Conservation (phyloP, 2,113 vertebrate genomes). For the Zosterops japonicus region DNA sequence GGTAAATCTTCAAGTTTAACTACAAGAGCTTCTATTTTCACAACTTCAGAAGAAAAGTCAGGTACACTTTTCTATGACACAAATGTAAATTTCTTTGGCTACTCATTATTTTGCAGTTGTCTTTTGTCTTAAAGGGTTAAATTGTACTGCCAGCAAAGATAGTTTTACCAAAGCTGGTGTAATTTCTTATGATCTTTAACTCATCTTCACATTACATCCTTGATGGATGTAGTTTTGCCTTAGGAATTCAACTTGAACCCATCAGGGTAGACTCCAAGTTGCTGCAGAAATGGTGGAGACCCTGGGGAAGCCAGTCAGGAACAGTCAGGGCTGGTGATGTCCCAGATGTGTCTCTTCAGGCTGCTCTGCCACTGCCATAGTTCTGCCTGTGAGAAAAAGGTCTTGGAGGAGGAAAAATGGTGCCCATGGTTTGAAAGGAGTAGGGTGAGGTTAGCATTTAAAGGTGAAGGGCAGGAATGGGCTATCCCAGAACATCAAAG, state of each 20-base stretch:
- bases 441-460: background rate
- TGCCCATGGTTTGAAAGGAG: rapidly evolving
- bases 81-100: background rate
- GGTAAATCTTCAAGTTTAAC: background rate
- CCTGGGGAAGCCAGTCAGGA: background rate
- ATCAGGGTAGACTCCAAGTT: background rate
- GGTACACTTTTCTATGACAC: background rate
- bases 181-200: background rate
- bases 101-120: background rate
- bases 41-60: background rate
- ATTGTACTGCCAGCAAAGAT: background rate
- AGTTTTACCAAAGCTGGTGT: background rate
- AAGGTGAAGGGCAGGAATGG: background rate
- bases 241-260: background rate
- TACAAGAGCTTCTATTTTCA: background rate
- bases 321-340: background rate
- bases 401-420: background rate
- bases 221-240: background rate
- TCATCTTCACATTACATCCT: background rate
- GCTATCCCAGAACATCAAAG: background rate
- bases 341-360: background rate
- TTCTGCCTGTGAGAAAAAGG: background rate
- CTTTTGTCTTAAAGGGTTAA: background rate
- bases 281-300: background rate
- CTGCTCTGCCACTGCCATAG: background rate